These are phyloP conservation scores for Dicrostonyx torquatus DNA, from an alignment of 2,797 vertebrate genomes.

Conservation along the genomic window DNA sequence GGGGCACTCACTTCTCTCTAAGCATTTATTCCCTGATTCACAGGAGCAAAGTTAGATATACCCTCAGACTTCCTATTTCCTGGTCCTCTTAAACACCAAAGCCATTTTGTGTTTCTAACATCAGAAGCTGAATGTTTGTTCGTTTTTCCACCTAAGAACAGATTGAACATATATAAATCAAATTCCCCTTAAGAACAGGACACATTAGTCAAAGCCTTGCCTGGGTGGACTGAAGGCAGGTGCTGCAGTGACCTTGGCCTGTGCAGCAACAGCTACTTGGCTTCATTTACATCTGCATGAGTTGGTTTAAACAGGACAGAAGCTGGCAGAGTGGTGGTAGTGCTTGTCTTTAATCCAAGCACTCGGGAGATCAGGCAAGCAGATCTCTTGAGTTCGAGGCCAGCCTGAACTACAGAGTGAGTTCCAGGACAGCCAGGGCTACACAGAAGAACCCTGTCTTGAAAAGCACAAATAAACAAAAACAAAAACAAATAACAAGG, in stretches of 20 bases:
- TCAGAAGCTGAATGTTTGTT: neutral
- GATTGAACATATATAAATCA: conserved; percentile 56
- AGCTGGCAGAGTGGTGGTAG: neutral
- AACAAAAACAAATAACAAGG: neutral
- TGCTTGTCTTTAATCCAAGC: neutral
- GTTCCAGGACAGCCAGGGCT: neutral
- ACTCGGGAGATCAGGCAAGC: neutral
- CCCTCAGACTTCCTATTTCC: conserved; percentile 26
- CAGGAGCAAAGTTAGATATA: conserved; percentile 10
- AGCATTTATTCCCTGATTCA: neutral
- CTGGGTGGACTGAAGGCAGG: conserved; percentile 38
- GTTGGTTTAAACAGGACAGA: conserved; percentile 8
- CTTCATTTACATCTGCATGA: conserved; percentile 37
- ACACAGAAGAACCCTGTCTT: neutral
- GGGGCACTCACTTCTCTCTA: neutral
- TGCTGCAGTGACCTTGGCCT: conserved; percentile 64
- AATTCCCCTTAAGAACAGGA: conserved; percentile 28
- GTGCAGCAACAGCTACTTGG: neutral
- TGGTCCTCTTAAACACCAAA: conserved; percentile 55
- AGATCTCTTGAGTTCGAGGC: neutral
- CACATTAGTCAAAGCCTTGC: conserved; percentile 13
- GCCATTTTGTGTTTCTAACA: conserved; percentile 54
- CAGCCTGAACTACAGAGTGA: neutral
- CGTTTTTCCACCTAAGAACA: conserved; percentile 67
- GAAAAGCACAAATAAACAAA: neutral